Base-by-base conservation (phyloP, 2,888 invertebrate species). In the Rhingia rostrata region DNA sequence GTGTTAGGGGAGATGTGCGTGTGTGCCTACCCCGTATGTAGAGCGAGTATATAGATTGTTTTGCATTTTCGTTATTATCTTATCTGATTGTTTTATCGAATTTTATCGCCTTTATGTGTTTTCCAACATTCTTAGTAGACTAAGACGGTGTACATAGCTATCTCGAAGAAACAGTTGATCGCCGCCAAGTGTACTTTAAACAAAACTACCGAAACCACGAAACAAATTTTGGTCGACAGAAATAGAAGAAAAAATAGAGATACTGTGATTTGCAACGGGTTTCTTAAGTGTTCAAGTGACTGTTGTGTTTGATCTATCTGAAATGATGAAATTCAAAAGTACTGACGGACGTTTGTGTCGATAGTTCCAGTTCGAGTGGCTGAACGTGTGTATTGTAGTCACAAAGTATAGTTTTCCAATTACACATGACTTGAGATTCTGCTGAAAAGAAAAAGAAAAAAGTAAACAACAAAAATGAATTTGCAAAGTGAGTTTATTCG, bases 61-160 rank as follows among this genome's bases (percentile, higher is more conserved):
- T 84, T 84, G 84, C 84, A 84, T 80, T 80, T 80, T 74, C 58
- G 64, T 53, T 80, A 70, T 61, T 84, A 84, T 84, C 84, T 84
- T 84, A 84, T 84, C 84, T 66, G 70, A 66, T 73, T 66, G 14
- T 80, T 84, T 84, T 84, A 84, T 84, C 84, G 80, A 84, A 70
- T 80, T 79, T 84, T 84, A 84, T 84, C 84, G 69, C 74, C 74
- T 75, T 70, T 47, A 30, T 72, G 66, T 64, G 74, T 75, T 70
- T 72, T 39, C 78, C 73, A 72, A 75, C 82, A 67, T 83, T 83
- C 78, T 73, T 56, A 70, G 41, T 60, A 70, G 80, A 49, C 70
- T 66, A 80, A 80, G 74, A 43, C 60, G 70, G 43, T 58, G 35
- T 69, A 60, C 54, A 61, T 66, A 39, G 51, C 32, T 58, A 43